Percentiles rank a stretch among this genome's conserved stretches.
phyloP scores from a whole-genome alignment of 2,113 vertebrate genomes.

The Leptobrachium leishanense region DNA sequence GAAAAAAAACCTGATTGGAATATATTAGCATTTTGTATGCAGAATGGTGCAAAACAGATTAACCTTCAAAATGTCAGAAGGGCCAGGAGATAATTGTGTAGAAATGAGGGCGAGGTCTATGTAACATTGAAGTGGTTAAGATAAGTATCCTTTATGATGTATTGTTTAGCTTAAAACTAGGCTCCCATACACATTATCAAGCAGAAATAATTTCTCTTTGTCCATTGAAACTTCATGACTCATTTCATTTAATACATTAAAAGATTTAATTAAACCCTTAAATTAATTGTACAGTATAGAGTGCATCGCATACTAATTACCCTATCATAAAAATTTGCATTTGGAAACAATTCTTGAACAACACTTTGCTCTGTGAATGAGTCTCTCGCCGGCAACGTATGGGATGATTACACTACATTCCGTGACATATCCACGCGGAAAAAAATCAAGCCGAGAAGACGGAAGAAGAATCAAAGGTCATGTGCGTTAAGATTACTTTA shows the following conservation, averaged over 20 bases:
- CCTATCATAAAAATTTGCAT: conserved; percentile 3
- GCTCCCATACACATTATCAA: conserved; percentile 25
- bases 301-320: conserved; percentile 33
- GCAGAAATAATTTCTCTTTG: conserved; percentile 37
- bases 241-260: conserved; percentile 40
- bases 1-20: conserved; percentile 12
- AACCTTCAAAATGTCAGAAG: conserved; percentile 31
- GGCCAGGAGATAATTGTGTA: conserved; percentile 19
- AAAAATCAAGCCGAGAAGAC: no score
- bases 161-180: conserved; percentile 18
- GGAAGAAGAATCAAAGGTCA: no score
- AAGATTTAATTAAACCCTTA: conserved; percentile 46
- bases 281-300: conserved; percentile 25
- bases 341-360: conserved; percentile 4
- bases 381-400: no score
- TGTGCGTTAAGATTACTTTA: no score
- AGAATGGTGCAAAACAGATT: conserved; percentile 26
- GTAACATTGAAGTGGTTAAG: conserved; percentile 30
- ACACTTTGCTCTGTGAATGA: not conserved
- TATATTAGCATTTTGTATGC: conserved; percentile 20
- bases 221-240: conserved; percentile 37
- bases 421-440: no score
- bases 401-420: no score
- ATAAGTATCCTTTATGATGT: conserved; percentile 36
- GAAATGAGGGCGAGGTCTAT: not conserved